Conservation (phyloP, 2,113 vertebrate species). For the Platysteira castanea region DNA sequence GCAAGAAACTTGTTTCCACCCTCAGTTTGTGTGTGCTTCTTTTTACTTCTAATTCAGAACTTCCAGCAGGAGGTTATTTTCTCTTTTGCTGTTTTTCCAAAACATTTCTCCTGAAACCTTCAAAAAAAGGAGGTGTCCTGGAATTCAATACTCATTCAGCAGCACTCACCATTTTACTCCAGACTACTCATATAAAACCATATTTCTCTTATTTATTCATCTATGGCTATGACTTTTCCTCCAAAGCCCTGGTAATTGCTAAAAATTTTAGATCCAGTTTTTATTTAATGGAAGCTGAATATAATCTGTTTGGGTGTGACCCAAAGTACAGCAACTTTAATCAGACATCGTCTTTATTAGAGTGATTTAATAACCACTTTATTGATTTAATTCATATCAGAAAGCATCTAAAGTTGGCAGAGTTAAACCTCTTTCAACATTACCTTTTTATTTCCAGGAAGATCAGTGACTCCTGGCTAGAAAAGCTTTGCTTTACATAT, state of each 20-base stretch:
- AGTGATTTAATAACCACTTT: conserved; percentile 17
- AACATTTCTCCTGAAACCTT: neutral
- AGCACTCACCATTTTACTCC: neutral
- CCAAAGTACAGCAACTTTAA: neutral
- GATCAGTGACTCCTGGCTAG: neutral
- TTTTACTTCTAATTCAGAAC: neutral
- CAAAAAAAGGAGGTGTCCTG: neutral
- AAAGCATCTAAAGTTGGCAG: neutral
- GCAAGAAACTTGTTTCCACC: neutral
- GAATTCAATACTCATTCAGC: neutral
- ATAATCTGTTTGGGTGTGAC: neutral
- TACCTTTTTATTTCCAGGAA: neutral
- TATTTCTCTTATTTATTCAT: neutral
- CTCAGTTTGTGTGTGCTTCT: neutral
- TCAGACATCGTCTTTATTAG: neutral
- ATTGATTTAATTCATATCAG: conserved; percentile 27
- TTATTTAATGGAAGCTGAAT: neutral
- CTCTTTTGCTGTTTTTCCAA: neutral
- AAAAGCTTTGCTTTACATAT: rapidly evolving
- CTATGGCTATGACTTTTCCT: neutral
- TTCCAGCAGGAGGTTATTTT: neutral
- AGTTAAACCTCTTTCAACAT: neutral
- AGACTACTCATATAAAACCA: neutral
- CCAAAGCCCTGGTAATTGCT: neutral
- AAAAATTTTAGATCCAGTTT: neutral